Evolutionary conservation across 2,888 invertebrate species (phyloP).

Genomic region (Lacanobia wlatinum): DNA sequence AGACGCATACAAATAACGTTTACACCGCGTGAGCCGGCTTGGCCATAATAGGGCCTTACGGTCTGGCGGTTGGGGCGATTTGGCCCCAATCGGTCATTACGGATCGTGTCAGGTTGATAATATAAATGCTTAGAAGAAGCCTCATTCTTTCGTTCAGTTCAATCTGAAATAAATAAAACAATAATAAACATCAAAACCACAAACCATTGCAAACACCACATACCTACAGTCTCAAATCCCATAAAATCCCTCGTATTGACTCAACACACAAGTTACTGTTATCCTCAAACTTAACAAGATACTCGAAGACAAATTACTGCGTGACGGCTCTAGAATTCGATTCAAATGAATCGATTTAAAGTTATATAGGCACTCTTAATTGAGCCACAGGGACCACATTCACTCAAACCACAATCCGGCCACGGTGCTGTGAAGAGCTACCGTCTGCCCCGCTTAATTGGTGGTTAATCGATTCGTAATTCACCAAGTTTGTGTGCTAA

Average conservation of each 20-base stretch:
- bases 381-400: conserved; percentile 65
- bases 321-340: conserved; percentile 61
- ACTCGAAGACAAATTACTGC: conserved; percentile 61
- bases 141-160: background rate
- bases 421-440: conserved; percentile 66
- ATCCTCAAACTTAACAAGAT: conserved; percentile 48
- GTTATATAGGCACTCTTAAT: conserved; percentile 68
- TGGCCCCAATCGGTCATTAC: too few relatives aligned
- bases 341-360: conserved; percentile 65
- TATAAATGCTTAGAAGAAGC: background rate
- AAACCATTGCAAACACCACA: conserved; percentile 6
- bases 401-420: conserved; percentile 65
- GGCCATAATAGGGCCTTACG: too few relatives aligned
- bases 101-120: too few relatives aligned
- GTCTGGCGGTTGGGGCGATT: too few relatives aligned
- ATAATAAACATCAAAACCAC: background rate
- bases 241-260: conserved; percentile 33
- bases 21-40: too few relatives aligned
- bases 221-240: background rate
- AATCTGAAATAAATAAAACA: background rate
- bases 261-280: conserved; percentile 36
- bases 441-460: conserved; percentile 70
- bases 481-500: conserved; percentile 61
- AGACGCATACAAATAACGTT: too few relatives aligned
- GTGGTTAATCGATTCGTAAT: conserved; percentile 73